Conservation (phyloP, 2,888 invertebrate genomes). For the Ormyrus thymus region DNA sequence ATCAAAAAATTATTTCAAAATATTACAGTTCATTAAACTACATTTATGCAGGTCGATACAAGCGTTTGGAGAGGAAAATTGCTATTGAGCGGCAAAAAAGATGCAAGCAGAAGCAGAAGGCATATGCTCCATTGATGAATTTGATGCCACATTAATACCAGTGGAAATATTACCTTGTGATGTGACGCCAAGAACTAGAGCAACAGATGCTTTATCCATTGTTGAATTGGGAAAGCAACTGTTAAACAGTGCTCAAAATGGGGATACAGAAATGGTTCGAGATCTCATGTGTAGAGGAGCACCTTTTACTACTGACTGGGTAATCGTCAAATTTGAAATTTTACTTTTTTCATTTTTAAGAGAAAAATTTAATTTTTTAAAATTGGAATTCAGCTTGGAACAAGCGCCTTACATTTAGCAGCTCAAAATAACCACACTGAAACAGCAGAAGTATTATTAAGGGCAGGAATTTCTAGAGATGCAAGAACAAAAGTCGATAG, state of each 20-base stretch:
- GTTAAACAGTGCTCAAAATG: conserved; percentile 86
- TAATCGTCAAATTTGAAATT: conserved; percentile 70
- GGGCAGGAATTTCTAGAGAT: conserved; percentile 92
- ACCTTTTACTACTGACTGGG: conserved; percentile 95
- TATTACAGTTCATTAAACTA: background rate
- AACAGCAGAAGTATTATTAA: conserved; percentile 87
- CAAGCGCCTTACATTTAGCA: conserved; percentile 91
- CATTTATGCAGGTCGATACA: conserved; percentile 26
- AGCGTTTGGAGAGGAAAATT: conserved; percentile 34
- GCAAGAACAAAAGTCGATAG: conserved; percentile 94
- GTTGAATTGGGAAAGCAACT: conserved; percentile 91
- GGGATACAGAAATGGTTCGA: conserved; percentile 85
- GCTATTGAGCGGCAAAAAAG: conserved; percentile 54
- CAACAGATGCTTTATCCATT: conserved; percentile 74
- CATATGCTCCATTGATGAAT: conserved; percentile 70
- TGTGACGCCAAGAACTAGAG: conserved; percentile 33
- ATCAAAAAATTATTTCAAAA: background rate
- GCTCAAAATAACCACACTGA: conserved; percentile 87
- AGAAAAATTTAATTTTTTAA: conserved; percentile 4
- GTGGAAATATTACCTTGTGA: conserved; percentile 66
- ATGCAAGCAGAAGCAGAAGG: conserved; percentile 74
- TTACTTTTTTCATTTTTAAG: background rate
- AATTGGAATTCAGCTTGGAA: conserved; percentile 82
- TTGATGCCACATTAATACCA: conserved; percentile 74
- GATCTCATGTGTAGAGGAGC: conserved; percentile 90